Evolutionary conservation across 2,113 vertebrate genomes (phyloP).

Genomic region (Pedetes capensis): DNA sequence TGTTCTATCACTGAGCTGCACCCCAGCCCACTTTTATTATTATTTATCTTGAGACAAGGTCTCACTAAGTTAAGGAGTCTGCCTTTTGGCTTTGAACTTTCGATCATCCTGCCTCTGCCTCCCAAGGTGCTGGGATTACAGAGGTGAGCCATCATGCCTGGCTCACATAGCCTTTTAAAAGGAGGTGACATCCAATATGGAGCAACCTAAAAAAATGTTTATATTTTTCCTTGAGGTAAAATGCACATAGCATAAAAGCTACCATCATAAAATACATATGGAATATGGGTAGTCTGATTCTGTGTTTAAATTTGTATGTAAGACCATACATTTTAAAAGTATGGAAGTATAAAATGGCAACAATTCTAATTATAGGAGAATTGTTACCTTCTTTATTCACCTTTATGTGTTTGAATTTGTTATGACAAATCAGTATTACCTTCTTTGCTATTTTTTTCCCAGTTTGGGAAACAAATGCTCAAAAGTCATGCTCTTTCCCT

Average conservation of each 20-base stretch:
- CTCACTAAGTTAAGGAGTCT: no score
- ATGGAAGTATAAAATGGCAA: not conserved
- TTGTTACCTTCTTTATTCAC: not conserved
- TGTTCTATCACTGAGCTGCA: no score
- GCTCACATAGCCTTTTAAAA: not conserved
- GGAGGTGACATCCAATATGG: not conserved
- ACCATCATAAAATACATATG: slow-evolving; percentile 20
- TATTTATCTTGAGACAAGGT: no score
- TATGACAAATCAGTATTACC: not conserved
- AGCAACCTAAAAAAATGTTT: slow-evolving; percentile 27
- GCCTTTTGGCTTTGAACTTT: no score
- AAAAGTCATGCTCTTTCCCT: slow-evolving; percentile 27
- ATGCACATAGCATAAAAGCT: slow-evolving; percentile 5
- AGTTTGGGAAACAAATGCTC: slow-evolving; percentile 17
- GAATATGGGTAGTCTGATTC: not conserved
- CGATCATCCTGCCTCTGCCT: no score
- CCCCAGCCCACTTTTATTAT: no score
- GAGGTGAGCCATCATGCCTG: no score
- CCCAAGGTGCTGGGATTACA: no score
- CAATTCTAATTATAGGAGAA: not conserved
- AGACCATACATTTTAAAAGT: not conserved
- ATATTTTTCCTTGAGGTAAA: slow-evolving; percentile 17
- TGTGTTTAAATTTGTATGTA: not conserved
- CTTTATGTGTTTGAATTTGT: slow-evolving; percentile 10
- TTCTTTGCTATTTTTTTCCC: not conserved